Base-by-base conservation (phyloP, 1,140 invertebrate species). In the Orchestia grillus region DNA sequence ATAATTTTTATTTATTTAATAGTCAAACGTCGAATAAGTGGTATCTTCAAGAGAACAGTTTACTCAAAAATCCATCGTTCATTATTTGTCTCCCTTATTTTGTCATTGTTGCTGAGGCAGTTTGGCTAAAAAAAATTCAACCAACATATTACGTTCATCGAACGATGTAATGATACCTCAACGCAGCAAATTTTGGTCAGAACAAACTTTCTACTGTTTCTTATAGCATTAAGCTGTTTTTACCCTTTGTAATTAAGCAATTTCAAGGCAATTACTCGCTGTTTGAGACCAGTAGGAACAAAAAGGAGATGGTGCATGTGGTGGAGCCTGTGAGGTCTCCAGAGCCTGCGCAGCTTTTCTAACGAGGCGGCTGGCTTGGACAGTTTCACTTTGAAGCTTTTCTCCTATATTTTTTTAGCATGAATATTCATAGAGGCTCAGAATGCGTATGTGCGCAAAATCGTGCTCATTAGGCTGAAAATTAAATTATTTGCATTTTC, bases 311-410 rank as follows among this genome's bases (percentile, higher is more conserved):
- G 28, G 62, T 77, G 62, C 62, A 36, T 77, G 62, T 77, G 11
- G 62, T 28, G 36, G 28, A 77, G 62, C 11, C 3, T 15, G 11
- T 77, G 28, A 77, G 36, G 62, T 77, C 11, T 77, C 36, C 62
- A 90, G 42, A 90, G 43, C 41, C 87, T 8, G 8, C 36, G 36
- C 41, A 87, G 43, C 88, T 90, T 90, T 90, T 90, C 88, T 44
- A 90, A 90, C 41, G 43, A 90, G 88, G 43, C 23, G 88, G n/a
- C 41, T 90, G 88, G 4, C 41, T 44, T 90, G 43, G 88, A 90
- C 88, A 90, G 88, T 44, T 90, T 28, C 88, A 41, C 88, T 90
- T 90, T 44, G 88, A 90, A 90, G 88, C 88, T 90, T 41, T 90
- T 42, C 88, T 42, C 41, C 88, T 90, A 42, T 90, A 41, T 41